Percentiles rank a stretch among this genome's conserved stretches.
Conservation (phyloP, 1,140 invertebrate genomes). For the Stenopsyche tienmushanensis region DNA sequence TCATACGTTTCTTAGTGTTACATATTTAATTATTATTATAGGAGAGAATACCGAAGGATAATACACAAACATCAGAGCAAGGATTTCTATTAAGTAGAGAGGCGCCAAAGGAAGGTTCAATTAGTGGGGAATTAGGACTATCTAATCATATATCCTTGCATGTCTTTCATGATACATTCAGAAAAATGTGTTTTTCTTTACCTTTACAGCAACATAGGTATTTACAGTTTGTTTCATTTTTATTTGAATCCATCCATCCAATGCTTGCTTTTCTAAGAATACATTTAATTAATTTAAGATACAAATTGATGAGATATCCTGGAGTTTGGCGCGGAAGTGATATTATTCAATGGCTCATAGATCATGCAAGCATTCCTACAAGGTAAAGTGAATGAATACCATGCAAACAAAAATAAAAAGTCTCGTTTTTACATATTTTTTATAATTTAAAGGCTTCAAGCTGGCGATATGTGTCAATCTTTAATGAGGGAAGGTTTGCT, state of each 20-base stretch:
- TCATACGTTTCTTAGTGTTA: slow-evolving; percentile 4
- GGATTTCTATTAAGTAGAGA: slow-evolving; percentile 33
- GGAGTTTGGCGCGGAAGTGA: slow-evolving; percentile 53
- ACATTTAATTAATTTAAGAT: slow-evolving; percentile 42
- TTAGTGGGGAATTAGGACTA: slow-evolving; percentile 45
- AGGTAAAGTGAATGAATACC: slow-evolving; percentile 53
- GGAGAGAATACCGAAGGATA: slow-evolving; percentile 29
- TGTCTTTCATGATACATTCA: slow-evolving; percentile 48
- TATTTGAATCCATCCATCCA: slow-evolving; percentile 1
- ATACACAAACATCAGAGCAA: slow-evolving; percentile 12
- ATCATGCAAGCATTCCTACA: slow-evolving; percentile 49
- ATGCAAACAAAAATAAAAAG: too few relatives aligned
- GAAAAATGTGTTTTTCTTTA: slow-evolving; percentile 46
- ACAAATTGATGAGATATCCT: slow-evolving; percentile 50
- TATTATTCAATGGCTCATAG: slow-evolving; percentile 53
- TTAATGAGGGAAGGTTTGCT: slow-evolving; percentile 77
- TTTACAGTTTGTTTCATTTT: neutral
- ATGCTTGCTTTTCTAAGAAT: neutral
- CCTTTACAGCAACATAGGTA: slow-evolving; percentile 53
- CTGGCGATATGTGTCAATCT: slow-evolving; percentile 76
- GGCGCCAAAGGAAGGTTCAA: slow-evolving; percentile 2
- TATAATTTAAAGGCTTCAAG: slow-evolving; percentile 65
- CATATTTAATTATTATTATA: slow-evolving; percentile 10
- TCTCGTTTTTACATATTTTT: slow-evolving; percentile 42
- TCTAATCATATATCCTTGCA: slow-evolving; percentile 40